Percentiles rank a stretch among this genome's conserved stretches.
Evolutionary conservation across 2,113 vertebrate genomes (phyloP).

Genomic region (Gobius niger): DNA sequence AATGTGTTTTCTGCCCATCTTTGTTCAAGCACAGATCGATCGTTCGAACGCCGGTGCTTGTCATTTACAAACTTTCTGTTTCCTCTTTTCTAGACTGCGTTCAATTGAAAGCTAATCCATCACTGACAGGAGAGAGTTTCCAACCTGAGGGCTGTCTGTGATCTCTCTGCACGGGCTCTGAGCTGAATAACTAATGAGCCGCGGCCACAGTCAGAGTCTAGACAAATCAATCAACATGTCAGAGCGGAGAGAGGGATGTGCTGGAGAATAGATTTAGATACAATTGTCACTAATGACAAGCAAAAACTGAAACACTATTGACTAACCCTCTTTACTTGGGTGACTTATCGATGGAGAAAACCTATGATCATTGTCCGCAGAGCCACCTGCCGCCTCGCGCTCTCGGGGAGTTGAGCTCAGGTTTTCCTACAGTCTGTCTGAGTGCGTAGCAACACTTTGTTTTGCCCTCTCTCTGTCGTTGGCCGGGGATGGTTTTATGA

Average conservation of each 20-base stretch:
- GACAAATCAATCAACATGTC: not conserved
- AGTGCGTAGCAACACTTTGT: not conserved
- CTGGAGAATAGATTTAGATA: not conserved
- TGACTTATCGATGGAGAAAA: not conserved
- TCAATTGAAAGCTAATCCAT: not conserved
- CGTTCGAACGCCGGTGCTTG: not conserved
- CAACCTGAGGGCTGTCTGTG: not conserved
- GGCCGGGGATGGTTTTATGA: not conserved
- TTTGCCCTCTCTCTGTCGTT: not conserved
- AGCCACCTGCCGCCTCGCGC: not conserved
- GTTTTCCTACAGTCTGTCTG: constrained; percentile 7
- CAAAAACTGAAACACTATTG: not conserved
- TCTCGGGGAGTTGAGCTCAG: not conserved
- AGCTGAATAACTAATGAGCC: not conserved
- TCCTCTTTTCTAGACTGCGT: not conserved
- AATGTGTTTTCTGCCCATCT: not conserved
- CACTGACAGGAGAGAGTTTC: not conserved
- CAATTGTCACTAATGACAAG: no score
- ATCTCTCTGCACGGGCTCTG: not conserved
- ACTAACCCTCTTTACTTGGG: not conserved
- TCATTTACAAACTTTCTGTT: not conserved
- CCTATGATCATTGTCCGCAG: not conserved
- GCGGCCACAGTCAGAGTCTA: not conserved
- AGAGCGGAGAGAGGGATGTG: not conserved
- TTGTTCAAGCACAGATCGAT: not conserved